phyloP scores from a whole-genome alignment of 2,888 invertebrate species.

The Molorchus minor region DNA sequence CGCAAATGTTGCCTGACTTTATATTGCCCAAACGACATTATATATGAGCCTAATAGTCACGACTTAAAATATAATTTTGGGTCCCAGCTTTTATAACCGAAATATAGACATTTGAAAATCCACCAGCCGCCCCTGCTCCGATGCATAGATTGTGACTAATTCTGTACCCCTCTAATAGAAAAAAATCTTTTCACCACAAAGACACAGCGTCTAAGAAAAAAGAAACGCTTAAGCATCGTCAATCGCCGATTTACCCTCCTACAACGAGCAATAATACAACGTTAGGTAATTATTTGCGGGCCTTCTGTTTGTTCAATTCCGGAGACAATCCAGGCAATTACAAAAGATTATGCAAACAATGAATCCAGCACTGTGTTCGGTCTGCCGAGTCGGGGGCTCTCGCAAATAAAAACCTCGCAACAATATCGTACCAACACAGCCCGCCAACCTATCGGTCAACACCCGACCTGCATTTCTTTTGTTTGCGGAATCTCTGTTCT shows the following conservation, averaged over 20 bases:
- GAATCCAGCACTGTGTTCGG: slow-evolving; percentile 18
- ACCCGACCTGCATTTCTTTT: slow-evolving; percentile 22
- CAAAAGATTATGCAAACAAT: slow-evolving; percentile 32
- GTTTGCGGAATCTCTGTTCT: slow-evolving; percentile 24
- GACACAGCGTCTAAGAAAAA: too few relatives aligned
- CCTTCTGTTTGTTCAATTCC: slow-evolving; percentile 11
- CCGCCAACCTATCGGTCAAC: slow-evolving; percentile 30
- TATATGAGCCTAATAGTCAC: too few relatives aligned
- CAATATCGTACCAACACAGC: too few relatives aligned
- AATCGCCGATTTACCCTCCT: background rate
- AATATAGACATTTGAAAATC: too few relatives aligned
- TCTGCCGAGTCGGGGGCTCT: background rate
- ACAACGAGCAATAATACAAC: slow-evolving; percentile 12
- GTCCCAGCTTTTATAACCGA: too few relatives aligned
- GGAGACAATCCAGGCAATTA: slow-evolving; percentile 22
- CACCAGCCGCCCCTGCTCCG: too few relatives aligned
- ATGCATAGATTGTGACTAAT: too few relatives aligned
- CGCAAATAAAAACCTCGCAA: slow-evolving; percentile 8
- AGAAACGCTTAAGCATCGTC: slow-evolving; percentile 6
- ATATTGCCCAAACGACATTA: too few relatives aligned
- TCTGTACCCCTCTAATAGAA: background rate
- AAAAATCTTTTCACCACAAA: too few relatives aligned
- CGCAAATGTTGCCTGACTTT: too few relatives aligned
- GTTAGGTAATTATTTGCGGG: slow-evolving; percentile 16
- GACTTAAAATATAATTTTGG: too few relatives aligned